Conservation (phyloP, 1,140 invertebrate genomes). For the Aphelenchoides besseyi region DNA sequence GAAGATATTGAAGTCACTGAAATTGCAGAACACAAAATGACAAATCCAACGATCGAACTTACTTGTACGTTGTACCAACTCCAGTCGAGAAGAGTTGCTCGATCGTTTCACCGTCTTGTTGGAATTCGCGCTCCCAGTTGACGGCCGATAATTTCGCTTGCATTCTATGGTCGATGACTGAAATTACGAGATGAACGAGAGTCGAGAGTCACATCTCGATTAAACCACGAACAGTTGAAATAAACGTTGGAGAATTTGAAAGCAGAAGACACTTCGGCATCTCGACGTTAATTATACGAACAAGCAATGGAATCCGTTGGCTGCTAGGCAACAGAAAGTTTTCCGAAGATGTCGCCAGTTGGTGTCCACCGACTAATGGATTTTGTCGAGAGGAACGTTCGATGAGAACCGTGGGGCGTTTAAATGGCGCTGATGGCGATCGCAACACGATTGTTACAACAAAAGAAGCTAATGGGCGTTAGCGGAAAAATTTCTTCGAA, state of each 20-base stretch:
- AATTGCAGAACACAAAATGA: background rate
- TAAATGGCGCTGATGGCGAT: no score
- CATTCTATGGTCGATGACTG: slow-evolving; percentile 5
- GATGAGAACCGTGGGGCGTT: no score
- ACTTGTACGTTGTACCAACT: slow-evolving; percentile 50
- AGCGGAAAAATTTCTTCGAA: no score
- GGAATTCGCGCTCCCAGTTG: slow-evolving; percentile 31
- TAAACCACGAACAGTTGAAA: no score
- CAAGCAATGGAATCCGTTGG: background rate
- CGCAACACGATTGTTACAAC: no score
- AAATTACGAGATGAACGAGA: background rate
- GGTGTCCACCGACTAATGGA: no score
- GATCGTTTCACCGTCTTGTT: slow-evolving; percentile 38
- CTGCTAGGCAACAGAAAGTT: slow-evolving; percentile 1
- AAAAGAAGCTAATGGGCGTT: no score
- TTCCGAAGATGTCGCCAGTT: no score
- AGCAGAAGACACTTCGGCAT: no score
- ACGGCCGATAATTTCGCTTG: slow-evolving; percentile 4
- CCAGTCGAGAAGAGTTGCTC: slow-evolving; percentile 35
- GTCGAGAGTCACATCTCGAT: background rate
- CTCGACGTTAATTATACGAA: no score
- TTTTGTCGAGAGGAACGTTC: no score
- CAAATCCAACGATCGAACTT: slow-evolving; percentile 27
- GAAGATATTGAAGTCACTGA: slow-evolving; percentile 69
- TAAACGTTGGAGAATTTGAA: no score